A percentile compares a stretch with the other conserved stretches of the same genome.
Conservation (phyloP, 2,113 vertebrate genomes). For the Cygnus atratus region DNA sequence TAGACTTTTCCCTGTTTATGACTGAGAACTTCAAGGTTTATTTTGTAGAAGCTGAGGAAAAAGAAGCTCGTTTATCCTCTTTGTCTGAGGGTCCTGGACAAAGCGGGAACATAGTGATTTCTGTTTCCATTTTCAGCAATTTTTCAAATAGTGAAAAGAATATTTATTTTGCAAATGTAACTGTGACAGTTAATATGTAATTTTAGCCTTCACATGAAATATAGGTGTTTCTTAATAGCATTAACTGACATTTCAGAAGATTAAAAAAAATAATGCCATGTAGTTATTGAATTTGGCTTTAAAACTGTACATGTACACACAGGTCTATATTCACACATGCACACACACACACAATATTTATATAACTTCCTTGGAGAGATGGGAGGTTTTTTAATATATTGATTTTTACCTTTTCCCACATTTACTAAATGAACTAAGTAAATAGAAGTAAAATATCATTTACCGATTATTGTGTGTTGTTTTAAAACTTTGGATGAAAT, state of each 20-base stretch:
- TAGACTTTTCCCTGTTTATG: neutral
- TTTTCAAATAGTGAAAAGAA: neutral
- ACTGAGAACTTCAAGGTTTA: neutral
- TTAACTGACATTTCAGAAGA: neutral
- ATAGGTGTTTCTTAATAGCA: neutral
- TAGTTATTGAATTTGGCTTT: neutral
- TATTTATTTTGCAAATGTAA: neutral
- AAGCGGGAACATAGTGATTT: neutral
- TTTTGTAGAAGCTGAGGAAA: neutral
- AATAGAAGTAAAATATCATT: neutral
- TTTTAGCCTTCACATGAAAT: neutral
- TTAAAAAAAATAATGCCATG: neutral
- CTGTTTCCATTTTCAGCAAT: neutral
- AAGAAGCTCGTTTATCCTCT: neutral
- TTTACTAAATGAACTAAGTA: neutral
- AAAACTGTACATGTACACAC: neutral
- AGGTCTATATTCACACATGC: neutral
- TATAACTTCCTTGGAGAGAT: neutral
- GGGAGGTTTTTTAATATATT: neutral
- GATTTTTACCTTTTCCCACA: neutral
- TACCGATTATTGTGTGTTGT: neutral
- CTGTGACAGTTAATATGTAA: neutral
- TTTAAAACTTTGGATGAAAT: neutral
- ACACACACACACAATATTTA: neutral
- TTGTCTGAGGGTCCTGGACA: neutral